Evolutionary conservation across 2,113 vertebrate species (phyloP).

Genomic region (Chiloscyllium plagiosum): DNA sequence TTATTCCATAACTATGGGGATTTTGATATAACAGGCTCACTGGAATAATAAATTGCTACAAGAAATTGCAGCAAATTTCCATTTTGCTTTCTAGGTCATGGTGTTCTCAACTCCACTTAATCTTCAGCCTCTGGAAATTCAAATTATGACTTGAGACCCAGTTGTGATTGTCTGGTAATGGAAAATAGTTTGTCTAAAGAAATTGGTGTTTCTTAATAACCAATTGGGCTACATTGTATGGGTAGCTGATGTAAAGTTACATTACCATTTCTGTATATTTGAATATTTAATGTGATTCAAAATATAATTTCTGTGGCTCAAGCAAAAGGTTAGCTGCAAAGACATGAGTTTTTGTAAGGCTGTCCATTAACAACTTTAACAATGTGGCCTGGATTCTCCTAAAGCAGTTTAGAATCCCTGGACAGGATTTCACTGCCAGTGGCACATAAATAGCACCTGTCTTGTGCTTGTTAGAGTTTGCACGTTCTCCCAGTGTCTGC

Average conservation of each 20-base stretch:
- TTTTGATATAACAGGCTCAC: not conserved
- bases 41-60: constrained; percentile 12
- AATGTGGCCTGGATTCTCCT: not conserved
- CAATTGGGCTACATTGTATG: not conserved
- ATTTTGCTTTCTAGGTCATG: not conserved
- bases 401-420: not conserved
- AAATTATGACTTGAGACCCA: not conserved
- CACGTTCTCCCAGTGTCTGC: no score
- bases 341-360: not conserved
- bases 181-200: not conserved
- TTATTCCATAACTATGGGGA: not conserved
- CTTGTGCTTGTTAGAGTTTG: no score
- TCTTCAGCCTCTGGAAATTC: not conserved
- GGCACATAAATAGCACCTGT: no score
- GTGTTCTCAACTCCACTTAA: not conserved
- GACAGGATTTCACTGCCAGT: not conserved
- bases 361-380: not conserved
- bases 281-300: not conserved
- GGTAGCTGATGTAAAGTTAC: not conserved
- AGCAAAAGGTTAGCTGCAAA: not conserved
- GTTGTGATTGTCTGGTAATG: not conserved
- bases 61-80: not conserved
- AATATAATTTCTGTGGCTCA: not conserved
- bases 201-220: not conserved
- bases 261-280: not conserved